Base-by-base conservation (phyloP, 2,113 vertebrate species). In the Eira barbara region DNA sequence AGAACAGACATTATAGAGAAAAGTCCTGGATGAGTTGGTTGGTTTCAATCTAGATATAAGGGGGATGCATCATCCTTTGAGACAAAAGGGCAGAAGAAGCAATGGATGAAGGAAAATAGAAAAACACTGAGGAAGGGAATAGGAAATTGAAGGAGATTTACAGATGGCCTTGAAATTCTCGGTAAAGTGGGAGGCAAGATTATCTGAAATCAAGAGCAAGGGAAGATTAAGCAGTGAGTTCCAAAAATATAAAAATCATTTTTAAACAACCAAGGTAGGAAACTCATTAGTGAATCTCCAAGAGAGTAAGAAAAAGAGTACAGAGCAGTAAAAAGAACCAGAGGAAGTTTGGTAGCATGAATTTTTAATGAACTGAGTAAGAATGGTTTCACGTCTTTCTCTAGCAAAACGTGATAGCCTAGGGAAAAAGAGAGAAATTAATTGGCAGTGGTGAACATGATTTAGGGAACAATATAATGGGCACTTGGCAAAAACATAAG, bases 241-340 rank as follows among this genome's bases (percentile, higher is more conserved):
- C 73, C 80, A 95, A 91, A 82, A 88, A 69, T 9, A 91, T 36
- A 82, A 74, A 92, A 57, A 67, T 71, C 17, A 7, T 18, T 93
- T 93, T 61, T 63, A 89, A 84, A 97, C 55, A 89, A 86, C n/a
- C 17, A 21, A 47, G 39, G 61, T 45, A 85, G 71, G 69, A 95
- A 94, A 95, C 49, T 92, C 34, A 55, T 45, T 80, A 76, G 57
- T 80, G 78, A 81, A 55, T 85, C 73, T 76, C 57, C n/a, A 81
- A 93, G 61, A 93, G 57, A 76, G 74, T 74, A 93, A 84, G 74
- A 89, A 82, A 95, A 85, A 79, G 73, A 81, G 65, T 81, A 86
- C 15, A 73, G 76, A 91, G 76, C 36, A 74, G 47, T 74, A 71
- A 2, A 39, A 63, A 79, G 42, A 96, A 47, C 12, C 71, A 94